Evolutionary conservation across 2,888 invertebrate species (phyloP).

Genomic region (Operophtera brumata): DNA sequence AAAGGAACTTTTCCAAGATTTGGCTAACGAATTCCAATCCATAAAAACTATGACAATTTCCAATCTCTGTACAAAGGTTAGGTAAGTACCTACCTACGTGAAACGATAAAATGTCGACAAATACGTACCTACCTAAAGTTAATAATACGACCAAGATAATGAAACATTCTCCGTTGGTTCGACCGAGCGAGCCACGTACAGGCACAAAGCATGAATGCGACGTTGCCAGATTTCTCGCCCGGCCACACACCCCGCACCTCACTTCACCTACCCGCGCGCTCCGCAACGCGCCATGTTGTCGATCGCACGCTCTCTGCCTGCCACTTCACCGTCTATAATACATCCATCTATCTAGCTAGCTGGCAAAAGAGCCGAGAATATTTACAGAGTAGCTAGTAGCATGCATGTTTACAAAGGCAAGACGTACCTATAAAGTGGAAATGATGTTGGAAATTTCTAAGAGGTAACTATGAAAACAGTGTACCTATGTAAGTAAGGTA

Average conservation of each 20-base stretch:
- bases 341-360: conserved; percentile 21
- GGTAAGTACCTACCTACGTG: neutral
- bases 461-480: no score
- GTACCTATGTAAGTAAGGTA: no score
- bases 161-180: conserved; percentile 35
- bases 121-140: conserved; percentile 4
- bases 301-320: conserved; percentile 34
- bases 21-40: neutral
- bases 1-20: no score
- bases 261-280: conserved; percentile 20
- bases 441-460: conserved; percentile 1
- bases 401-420: conserved; percentile 1
- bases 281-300: conserved; percentile 37
- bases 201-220: conserved; percentile 46
- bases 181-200: conserved; percentile 31
- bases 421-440: neutral
- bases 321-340: conserved; percentile 29
- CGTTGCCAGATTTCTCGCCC: conserved; percentile 56
- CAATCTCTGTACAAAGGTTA: neutral
- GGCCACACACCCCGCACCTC: conserved; percentile 34
- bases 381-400: conserved; percentile 4
- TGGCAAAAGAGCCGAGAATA: conserved; percentile 18
- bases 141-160: conserved; percentile 20
- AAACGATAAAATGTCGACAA: neutral
- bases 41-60: neutral